Conservation (phyloP, 2,797 vertebrate species). For the Sebastes cheni region DNA sequence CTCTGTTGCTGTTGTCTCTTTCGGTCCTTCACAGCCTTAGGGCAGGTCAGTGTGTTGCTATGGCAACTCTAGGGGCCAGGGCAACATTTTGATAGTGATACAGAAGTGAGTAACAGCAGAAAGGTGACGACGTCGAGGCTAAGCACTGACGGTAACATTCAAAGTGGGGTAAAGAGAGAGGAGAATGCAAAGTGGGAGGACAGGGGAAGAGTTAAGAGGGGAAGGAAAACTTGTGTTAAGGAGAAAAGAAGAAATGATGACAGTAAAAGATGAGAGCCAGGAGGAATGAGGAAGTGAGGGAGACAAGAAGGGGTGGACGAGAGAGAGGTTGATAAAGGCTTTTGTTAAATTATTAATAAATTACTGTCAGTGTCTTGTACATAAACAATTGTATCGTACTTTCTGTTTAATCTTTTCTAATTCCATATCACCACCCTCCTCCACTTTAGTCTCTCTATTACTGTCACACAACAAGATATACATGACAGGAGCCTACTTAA, state of each 20-base stretch:
- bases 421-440: neutral
- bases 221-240: constrained; percentile 5
- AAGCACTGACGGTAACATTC: neutral
- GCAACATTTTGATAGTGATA: constrained; percentile 32
- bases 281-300: constrained; percentile 28
- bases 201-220: neutral
- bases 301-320: constrained; percentile 21
- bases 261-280: constrained; percentile 28
- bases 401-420: constrained; percentile 11
- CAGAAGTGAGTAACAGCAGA: neutral
- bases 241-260: constrained; percentile 12
- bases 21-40: constrained; percentile 29
- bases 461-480: neutral
- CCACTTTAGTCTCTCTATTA: neutral
- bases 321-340: constrained; percentile 13
- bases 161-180: constrained; percentile 12
- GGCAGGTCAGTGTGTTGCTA: constrained; percentile 53
- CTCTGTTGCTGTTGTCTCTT: constrained; percentile 29
- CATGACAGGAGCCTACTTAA: neutral
- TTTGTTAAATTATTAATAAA: constrained; percentile 38
- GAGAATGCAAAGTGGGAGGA: neutral
- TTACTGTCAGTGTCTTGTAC: constrained; percentile 13
- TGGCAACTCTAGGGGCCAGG: constrained; percentile 34
- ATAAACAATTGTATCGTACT: neutral
- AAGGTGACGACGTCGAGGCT: neutral